These are phyloP conservation scores for Alfaro cultratus DNA, from an alignment of 2,797 vertebrate species.

Conservation along the genomic window DNA sequence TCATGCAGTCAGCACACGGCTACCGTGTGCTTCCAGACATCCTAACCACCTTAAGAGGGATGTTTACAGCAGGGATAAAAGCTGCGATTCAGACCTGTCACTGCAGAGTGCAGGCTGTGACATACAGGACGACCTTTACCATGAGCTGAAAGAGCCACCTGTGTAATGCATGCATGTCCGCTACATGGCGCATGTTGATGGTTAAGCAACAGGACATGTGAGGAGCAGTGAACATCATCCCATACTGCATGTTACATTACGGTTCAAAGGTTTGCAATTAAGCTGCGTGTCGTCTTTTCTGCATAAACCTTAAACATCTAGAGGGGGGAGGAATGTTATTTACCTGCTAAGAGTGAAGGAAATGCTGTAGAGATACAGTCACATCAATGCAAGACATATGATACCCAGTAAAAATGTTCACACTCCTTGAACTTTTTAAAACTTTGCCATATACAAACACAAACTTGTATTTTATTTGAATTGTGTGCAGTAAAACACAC, in stretches of 20 bases:
- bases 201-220: constrained; percentile 24
- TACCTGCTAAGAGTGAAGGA: not conserved
- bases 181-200: constrained; percentile 13
- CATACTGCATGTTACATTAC: constrained; percentile 6
- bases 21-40: constrained; percentile 17
- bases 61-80: not conserved
- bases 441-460: not conserved
- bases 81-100: not conserved
- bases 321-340: not conserved
- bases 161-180: constrained; percentile 20
- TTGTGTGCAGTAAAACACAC: not conserved
- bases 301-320: not conserved
- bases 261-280: constrained; percentile 11
- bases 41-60: not conserved
- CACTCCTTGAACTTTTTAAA: not conserved
- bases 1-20: not conserved
- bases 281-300: not conserved
- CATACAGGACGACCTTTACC: constrained; percentile 1
- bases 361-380: not conserved
- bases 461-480: not conserved
- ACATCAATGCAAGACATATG: not conserved
- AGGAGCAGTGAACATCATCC: not conserved
- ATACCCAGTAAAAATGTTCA: not conserved
- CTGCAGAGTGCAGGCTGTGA: not conserved
- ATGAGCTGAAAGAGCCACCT: constrained; percentile 18